Base-by-base conservation (phyloP, 2,888 invertebrate genomes). In the Opisthograptis luteolata region DNA sequence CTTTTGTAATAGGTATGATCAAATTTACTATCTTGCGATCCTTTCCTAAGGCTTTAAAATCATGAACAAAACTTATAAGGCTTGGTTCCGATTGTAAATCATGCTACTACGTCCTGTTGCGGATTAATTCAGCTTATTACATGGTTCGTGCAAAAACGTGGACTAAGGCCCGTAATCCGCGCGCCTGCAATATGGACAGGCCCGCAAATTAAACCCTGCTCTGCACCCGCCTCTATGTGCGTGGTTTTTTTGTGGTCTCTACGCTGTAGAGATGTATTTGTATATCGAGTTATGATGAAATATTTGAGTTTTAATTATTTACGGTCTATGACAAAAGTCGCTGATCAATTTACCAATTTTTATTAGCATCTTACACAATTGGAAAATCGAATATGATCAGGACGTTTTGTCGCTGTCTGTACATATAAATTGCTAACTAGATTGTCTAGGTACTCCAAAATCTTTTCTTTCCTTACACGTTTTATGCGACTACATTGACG, bases 151-250 rank as follows among this genome's bases (percentile, higher is more conserved):
- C 34, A 57, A 57, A 61, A 60, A 60, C n/a, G 49, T 54, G 39
- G 53, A 50, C 47, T 44, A 50, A 52, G 50, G 49, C 39, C 24
- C 14, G 20, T 50, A 58, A 59, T 57, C 57, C 61, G 55, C 49
- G 56, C 47, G 51, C 60, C 58, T 70, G 76, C 70, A 76, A 74
- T 78, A 78, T 76, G 70, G 77, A 73, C 75, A 69, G 64, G 60
- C 68, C 47, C 49, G 68, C 72, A 71, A 76, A 76, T 76, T 73
- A 77, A 71, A 68, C 69, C 58, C 9, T 13, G 50, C 55, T 59
- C 46, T 57, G 53, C 55, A 49, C 47, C 39, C 48, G 39, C 51
- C 57, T 56, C 59, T 63, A 60, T 63, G 56, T 47, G 44, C 35
- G 32, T n/a, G n/a, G 5, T 28, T 31, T 49, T 46, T 46, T 40